A percentile compares a stretch with the other conserved stretches of the same genome.
Evolutionary conservation across 23 tunicate species (phyloP).

Genomic region (Ascidia mentula): DNA sequence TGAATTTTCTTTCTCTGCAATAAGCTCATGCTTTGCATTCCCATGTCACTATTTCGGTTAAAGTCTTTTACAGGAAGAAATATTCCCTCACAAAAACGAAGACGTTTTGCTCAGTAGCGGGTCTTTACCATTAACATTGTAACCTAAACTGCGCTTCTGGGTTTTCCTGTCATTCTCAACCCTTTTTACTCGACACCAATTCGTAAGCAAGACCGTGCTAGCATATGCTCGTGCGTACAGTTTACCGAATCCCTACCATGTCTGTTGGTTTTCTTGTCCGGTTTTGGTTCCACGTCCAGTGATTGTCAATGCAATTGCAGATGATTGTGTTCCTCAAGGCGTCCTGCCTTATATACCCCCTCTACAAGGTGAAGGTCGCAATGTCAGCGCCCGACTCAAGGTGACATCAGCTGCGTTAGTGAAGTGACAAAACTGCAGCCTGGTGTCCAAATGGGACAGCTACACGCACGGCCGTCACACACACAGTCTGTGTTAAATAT

Average conservation of each 20-base stretch:
- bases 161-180: too few relatives aligned
- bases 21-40: too few relatives aligned
- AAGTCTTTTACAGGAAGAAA: too few relatives aligned
- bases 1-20: too few relatives aligned
- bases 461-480: background rate
- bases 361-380: background rate
- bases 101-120: too few relatives aligned
- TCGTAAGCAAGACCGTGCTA: too few relatives aligned
- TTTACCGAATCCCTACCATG: background rate
- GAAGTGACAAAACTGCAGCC: background rate
- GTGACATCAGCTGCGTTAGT: conserved; percentile 1
- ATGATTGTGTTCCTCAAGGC: background rate
- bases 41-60: too few relatives aligned
- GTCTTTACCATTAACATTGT: too few relatives aligned
- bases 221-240: too few relatives aligned
- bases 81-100: too few relatives aligned
- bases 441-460: background rate
- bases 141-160: too few relatives aligned
- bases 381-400: background rate
- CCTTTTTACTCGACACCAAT: too few relatives aligned
- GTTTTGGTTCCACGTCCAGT: background rate
- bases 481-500: background rate
- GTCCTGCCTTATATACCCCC: background rate
- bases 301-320: background rate
- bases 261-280: background rate